Conservation (phyloP, 2,797 vertebrate species). For the Tamandua tetradactyla region DNA sequence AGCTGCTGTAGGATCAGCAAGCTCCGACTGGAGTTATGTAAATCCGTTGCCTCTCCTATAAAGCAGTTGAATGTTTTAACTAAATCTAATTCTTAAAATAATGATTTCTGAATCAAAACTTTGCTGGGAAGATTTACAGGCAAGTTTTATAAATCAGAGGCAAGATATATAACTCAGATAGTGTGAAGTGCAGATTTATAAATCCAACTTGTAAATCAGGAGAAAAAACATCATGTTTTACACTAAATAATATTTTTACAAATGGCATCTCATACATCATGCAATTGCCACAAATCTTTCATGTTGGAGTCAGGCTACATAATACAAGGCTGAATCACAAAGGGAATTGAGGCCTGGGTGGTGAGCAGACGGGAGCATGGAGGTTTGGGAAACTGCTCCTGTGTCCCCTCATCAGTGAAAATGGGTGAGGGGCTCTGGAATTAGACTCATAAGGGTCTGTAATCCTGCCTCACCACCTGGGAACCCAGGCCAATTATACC, state of each 20-base stretch:
- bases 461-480: neutral
- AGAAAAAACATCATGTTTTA: constrained; percentile 88
- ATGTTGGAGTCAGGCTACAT: constrained; percentile 82
- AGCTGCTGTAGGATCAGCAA: constrained; percentile 81
- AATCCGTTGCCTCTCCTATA: constrained; percentile 84
- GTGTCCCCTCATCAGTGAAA: accelerated
- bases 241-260: constrained; percentile 90
- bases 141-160: constrained; percentile 90
- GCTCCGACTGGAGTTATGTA: constrained; percentile 83
- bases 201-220: constrained; percentile 90
- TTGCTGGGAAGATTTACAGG: constrained; percentile 89
- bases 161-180: constrained; percentile 88
- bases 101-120: constrained; percentile 92
- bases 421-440: neutral
- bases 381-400: neutral
- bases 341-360: constrained; percentile 69
- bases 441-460: neutral
- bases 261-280: constrained; percentile 88
- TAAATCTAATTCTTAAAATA: constrained; percentile 89
- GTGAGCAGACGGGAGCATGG: neutral
- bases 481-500: constrained; percentile 1
- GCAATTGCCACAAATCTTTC: constrained; percentile 87
- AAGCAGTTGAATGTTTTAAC: constrained; percentile 88
- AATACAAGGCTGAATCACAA: constrained; percentile 78
- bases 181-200: constrained; percentile 89